These are phyloP conservation scores for Fregetta grallaria DNA, from an alignment of 2,113 vertebrate species.

Conservation along the genomic window DNA sequence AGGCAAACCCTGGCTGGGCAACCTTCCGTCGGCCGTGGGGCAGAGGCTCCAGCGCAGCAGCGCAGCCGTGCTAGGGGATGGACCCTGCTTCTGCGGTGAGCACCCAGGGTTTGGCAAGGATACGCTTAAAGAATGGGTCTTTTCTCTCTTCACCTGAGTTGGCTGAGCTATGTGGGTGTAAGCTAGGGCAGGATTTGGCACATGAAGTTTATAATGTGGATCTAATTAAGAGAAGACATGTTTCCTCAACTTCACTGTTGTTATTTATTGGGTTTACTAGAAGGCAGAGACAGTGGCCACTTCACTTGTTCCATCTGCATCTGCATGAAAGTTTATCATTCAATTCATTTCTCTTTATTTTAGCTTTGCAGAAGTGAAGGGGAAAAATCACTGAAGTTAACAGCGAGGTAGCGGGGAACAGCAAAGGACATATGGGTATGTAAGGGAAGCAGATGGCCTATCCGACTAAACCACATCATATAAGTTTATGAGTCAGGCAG, in stretches of 20 bases:
- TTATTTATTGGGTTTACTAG: conserved; percentile 1
- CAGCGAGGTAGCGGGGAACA: not conserved
- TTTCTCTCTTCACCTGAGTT: not conserved
- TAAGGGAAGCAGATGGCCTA: conserved; percentile 69
- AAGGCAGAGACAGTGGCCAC: not conserved
- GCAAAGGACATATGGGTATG: conserved; percentile 64
- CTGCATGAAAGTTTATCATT: conserved; percentile 28
- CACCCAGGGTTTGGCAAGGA: not conserved
- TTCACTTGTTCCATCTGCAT: not conserved
- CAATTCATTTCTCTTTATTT: conserved; percentile 9
- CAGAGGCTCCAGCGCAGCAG: not conserved
- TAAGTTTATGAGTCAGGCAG: conserved; percentile 72
- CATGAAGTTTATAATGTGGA: not conserved
- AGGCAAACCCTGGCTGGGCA: not conserved
- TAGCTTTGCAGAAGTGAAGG: not conserved
- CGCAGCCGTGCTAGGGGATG: fast-evolving
- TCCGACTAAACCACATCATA: conserved; percentile 51
- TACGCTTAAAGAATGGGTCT: not conserved
- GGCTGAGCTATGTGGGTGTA: not conserved
- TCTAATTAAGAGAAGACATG: not conserved
- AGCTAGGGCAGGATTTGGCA: conserved; percentile 5
- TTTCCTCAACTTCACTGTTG: not conserved
- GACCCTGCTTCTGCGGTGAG: not conserved
- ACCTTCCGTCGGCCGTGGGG: fast-evolving
- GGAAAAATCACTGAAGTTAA: conserved; percentile 21